These are phyloP conservation scores for Rhagophthalmus giganteus DNA, from an alignment of 2,888 invertebrate species.

Conservation along the genomic window DNA sequence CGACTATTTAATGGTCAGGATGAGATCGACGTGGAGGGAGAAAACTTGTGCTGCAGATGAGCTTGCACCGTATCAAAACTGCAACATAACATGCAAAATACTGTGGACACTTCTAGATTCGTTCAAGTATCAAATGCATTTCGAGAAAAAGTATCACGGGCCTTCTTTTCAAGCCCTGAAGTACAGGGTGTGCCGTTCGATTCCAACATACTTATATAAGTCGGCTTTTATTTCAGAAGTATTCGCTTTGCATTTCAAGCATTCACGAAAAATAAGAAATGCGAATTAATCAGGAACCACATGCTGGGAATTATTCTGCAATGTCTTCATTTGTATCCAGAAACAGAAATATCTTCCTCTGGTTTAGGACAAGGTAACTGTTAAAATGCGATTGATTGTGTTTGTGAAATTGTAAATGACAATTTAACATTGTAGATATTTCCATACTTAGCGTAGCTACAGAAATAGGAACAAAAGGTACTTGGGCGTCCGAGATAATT, in stretches of 20 bases:
- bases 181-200: slow-evolving; percentile 6
- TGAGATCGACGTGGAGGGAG: background rate
- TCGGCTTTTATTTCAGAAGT: slow-evolving; percentile 36
- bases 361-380: slow-evolving; percentile 43
- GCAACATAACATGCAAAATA: slow-evolving; percentile 24
- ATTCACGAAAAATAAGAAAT: slow-evolving; percentile 28
- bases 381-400: slow-evolving; percentile 30
- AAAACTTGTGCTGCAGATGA: background rate
- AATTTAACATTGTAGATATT: too few relatives aligned
- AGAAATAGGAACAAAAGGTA: slow-evolving; percentile 38
- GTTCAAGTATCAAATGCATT: slow-evolving; percentile 1
- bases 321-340: slow-evolving; percentile 41
- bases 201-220: background rate
- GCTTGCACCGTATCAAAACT: background rate
- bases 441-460: slow-evolving; percentile 40
- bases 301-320: slow-evolving; percentile 39
- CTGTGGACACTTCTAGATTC: slow-evolving; percentile 34
- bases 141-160: slow-evolving; percentile 5
- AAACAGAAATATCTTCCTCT: slow-evolving; percentile 31
- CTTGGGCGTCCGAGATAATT: slow-evolving; percentile 42
- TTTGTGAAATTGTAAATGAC: too few relatives aligned
- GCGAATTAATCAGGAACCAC: slow-evolving; percentile 39
- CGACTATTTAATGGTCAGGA: slow-evolving; percentile 43
- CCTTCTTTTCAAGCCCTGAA: slow-evolving; percentile 18
- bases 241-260: slow-evolving; percentile 38